A percentile compares a stretch with the other conserved stretches of the same genome.
Evolutionary conservation across 2,888 invertebrate species (phyloP).

Genomic region (Harmothoe impar): DNA sequence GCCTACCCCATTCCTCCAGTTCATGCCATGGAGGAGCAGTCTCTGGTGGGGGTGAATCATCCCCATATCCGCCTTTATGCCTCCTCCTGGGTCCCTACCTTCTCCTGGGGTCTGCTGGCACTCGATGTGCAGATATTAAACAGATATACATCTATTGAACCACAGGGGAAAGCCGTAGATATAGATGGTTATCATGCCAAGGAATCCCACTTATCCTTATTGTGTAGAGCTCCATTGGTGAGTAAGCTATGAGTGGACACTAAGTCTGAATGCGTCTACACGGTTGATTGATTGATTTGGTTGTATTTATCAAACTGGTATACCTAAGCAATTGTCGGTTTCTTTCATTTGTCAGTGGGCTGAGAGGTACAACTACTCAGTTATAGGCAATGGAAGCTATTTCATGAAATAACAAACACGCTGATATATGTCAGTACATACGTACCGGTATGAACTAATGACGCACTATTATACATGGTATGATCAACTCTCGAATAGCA

Average conservation of each 20-base stretch:
- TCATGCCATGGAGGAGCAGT: not conserved
- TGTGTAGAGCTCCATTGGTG: not conserved
- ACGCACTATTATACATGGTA: too few relatives aligned
- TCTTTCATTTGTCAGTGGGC: too few relatives aligned
- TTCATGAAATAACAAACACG: too few relatives aligned
- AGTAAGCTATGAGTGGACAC: not conserved
- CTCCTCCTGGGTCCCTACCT: conserved; percentile 29
- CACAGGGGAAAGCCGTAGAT: not conserved
- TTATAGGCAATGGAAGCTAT: too few relatives aligned
- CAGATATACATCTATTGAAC: conserved; percentile 46
- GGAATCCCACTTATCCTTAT: not conserved
- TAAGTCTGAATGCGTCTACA: too few relatives aligned
- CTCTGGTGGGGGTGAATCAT: conserved; percentile 33
- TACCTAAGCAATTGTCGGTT: too few relatives aligned
- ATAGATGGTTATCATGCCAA: not conserved
- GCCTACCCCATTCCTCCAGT: not conserved
- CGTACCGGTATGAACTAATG: too few relatives aligned
- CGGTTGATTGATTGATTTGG: too few relatives aligned
- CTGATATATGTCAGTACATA: too few relatives aligned
- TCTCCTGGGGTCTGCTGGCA: conserved; percentile 46
- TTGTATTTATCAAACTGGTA: too few relatives aligned
- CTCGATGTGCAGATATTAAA: conserved; percentile 21
- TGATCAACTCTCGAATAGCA: too few relatives aligned
- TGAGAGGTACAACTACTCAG: too few relatives aligned
- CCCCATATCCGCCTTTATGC: not conserved